These are phyloP conservation scores for Pyrocephalus nanus DNA, from an alignment of 2,797 vertebrate species.

Conservation along the genomic window DNA sequence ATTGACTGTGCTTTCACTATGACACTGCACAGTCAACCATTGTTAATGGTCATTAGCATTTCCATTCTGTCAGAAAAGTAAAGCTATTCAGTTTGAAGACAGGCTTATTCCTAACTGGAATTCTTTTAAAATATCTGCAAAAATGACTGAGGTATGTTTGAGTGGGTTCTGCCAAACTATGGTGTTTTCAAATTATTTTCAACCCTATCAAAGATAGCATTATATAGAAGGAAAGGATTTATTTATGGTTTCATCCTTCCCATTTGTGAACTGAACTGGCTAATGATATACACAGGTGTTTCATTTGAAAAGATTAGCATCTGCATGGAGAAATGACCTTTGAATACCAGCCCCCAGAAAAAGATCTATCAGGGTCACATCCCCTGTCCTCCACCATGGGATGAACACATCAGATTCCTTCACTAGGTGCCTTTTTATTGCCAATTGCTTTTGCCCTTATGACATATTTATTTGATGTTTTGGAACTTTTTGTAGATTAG, in stretches of 20 bases:
- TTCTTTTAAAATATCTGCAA: not conserved
- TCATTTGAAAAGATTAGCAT: not conserved
- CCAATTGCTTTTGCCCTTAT: not conserved
- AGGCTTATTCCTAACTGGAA: not conserved
- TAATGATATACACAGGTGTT: not conserved
- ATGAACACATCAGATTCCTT: not conserved
- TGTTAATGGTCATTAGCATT: not conserved
- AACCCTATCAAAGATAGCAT: not conserved
- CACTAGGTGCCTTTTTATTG: not conserved
- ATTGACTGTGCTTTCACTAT: not conserved
- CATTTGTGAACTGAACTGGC: not conserved
- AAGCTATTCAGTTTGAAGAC: not conserved
- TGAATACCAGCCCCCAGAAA: not conserved
- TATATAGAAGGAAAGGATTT: not conserved
- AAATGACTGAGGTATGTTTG: not conserved
- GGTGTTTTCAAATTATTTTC: not conserved
- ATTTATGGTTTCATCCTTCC: not conserved
- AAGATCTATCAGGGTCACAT: not conserved
- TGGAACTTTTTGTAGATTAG: not conserved
- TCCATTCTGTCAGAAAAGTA: not conserved
- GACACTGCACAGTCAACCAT: not conserved
- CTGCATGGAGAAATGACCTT: not conserved
- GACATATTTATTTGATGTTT: not conserved
- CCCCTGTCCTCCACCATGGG: not conserved
- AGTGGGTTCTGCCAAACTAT: not conserved